Conservation (phyloP, 2,113 vertebrate species). For the Oreochromis aureus region DNA sequence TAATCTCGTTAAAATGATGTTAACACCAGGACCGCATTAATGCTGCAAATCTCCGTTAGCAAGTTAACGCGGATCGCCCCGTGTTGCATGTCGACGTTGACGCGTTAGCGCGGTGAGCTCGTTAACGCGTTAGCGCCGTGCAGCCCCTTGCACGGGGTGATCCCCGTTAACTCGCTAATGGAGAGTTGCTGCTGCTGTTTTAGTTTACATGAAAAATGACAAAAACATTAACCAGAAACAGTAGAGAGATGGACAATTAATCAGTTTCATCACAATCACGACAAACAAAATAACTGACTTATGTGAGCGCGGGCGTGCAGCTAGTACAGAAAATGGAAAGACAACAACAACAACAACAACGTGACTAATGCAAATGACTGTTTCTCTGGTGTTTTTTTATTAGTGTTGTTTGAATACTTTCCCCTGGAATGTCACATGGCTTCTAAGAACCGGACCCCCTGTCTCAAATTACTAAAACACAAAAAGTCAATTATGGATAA, state of each 20-base stretch:
- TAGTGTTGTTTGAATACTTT: not conserved
- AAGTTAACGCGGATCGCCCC: accelerated
- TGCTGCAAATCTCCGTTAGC: accelerated
- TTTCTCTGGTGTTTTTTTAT: not conserved
- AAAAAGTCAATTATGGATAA: not conserved
- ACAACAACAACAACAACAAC: not conserved
- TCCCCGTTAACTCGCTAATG: accelerated
- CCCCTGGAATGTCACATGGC: not conserved
- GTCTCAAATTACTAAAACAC: not conserved
- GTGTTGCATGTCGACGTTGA: not conserved
- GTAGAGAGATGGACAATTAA: not conserved
- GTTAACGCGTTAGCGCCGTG: accelerated
- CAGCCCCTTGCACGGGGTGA: accelerated
- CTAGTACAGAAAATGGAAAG: not conserved
- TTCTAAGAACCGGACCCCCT: accelerated
- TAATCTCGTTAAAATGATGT: not conserved
- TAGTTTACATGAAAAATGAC: not conserved
- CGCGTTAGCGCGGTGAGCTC: accelerated
- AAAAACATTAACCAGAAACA: not conserved
- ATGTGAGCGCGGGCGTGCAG: accelerated
- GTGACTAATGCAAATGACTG: not conserved
- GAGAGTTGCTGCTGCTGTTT: not conserved
- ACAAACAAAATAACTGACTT: not conserved
- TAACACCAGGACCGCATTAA: accelerated
- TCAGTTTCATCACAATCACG: not conserved